These are phyloP conservation scores for Eupithecia subumbrata DNA, from an alignment of 2,888 invertebrate genomes.

Conservation along the genomic window DNA sequence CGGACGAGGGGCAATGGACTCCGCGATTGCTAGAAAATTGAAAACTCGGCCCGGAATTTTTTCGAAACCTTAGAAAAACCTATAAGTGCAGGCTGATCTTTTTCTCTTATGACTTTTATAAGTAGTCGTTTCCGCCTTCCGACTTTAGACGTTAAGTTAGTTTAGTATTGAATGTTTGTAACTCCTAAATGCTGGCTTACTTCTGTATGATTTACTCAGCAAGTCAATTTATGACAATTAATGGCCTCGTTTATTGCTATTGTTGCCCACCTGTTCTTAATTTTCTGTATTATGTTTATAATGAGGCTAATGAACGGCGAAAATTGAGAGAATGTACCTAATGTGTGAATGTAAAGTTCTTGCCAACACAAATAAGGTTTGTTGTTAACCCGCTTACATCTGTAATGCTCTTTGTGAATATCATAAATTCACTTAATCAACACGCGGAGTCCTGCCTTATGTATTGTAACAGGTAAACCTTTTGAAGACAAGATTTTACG, in stretches of 20 bases:
- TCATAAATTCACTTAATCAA: background rate
- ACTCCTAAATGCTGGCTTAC: background rate
- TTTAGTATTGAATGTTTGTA: background rate
- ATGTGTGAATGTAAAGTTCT: too few species aligned
- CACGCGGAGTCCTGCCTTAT: background rate
- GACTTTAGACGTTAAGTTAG: background rate
- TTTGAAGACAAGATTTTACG: conserved; percentile 41
- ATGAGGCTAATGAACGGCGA: background rate
- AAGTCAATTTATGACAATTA: background rate
- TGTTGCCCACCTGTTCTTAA: background rate
- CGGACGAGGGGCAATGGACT: background rate
- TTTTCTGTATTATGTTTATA: background rate
- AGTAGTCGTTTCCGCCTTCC: background rate
- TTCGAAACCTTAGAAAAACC: background rate
- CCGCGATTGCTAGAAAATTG: background rate
- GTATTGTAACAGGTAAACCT: conserved; percentile 37
- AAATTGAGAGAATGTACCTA: background rate
- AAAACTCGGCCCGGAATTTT: background rate
- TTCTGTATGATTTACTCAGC: background rate
- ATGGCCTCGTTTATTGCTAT: background rate
- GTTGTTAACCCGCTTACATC: too few species aligned
- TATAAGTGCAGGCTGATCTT: background rate
- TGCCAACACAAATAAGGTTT: too few species aligned
- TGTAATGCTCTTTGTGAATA: background rate
- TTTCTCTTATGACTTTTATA: too few species aligned